Evolutionary conservation across 2,797 vertebrate species (phyloP).

Genomic region (Knipowitschia caucasica): DNA sequence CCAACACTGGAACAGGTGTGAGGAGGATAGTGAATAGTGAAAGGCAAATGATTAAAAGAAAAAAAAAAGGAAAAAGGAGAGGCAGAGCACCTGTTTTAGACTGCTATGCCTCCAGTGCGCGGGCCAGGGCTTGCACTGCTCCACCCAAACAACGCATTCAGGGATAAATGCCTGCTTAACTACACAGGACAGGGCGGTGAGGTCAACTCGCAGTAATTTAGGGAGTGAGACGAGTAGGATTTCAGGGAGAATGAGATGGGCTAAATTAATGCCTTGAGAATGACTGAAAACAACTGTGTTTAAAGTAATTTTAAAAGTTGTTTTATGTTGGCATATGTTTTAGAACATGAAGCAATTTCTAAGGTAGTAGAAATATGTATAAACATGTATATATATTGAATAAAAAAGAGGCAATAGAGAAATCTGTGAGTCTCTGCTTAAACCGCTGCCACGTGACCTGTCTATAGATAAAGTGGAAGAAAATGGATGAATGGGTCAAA

Average conservation of each 20-base stretch:
- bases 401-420: too few relatives aligned
- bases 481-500: too few relatives aligned
- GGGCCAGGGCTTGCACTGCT: constrained; percentile 48
- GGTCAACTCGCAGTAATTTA: constrained; percentile 33
- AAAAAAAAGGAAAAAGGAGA: constrained; percentile 33
- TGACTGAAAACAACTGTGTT: too few relatives aligned
- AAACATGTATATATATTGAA: too few relatives aligned
- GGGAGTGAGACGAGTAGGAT: constrained; percentile 14
- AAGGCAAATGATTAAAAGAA: constrained; percentile 44
- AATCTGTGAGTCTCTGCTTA: too few relatives aligned
- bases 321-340: too few relatives aligned
- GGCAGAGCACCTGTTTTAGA: constrained; percentile 63
- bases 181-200: constrained; percentile 24
- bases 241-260: not conserved
- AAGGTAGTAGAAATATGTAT: too few relatives aligned
- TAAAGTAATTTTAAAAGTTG: too few relatives aligned
- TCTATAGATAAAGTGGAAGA: too few relatives aligned
- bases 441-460: too few relatives aligned
- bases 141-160: constrained; percentile 45
- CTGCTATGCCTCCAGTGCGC: constrained; percentile 36
- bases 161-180: constrained; percentile 43
- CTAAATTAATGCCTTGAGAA: too few relatives aligned
- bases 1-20: constrained; percentile 67
- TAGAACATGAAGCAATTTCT: too few relatives aligned
- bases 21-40: constrained; percentile 41